phyloP scores from a whole-genome alignment of 1,140 invertebrate species.

The Drosophila tsacasi region DNA sequence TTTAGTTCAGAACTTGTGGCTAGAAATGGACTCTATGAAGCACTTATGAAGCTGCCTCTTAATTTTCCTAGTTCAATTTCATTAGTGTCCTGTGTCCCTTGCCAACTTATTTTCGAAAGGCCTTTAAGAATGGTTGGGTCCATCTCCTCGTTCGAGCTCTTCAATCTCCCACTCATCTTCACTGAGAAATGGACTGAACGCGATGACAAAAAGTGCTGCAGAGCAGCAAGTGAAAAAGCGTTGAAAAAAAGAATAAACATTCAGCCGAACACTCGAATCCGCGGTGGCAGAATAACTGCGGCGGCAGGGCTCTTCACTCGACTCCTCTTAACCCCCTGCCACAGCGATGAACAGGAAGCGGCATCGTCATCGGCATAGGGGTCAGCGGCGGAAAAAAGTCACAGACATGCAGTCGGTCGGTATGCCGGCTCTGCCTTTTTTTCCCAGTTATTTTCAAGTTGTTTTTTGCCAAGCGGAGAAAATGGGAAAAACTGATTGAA shows the following conservation, averaged over 20 bases:
- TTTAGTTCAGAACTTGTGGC: background rate
- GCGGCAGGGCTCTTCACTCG: background rate
- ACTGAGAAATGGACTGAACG: conserved; percentile 67
- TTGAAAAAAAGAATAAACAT: conserved; percentile 43
- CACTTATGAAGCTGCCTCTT: background rate
- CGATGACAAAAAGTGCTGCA: conserved; percentile 37
- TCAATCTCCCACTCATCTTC: conserved; percentile 69
- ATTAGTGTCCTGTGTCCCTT: background rate
- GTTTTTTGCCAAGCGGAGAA: conserved; percentile 60
- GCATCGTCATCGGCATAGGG: conserved; percentile 29
- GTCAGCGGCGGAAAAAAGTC: conserved; percentile 52
- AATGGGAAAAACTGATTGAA: conserved; percentile 81
- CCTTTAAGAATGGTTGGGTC: conserved; percentile 42
- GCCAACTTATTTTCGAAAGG: conserved; percentile 45
- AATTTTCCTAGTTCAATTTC: conserved; percentile 21
- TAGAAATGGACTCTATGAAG: background rate
- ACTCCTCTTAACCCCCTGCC: conserved; percentile 12
- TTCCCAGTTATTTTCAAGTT: conserved; percentile 65
- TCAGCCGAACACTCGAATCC: conserved; percentile 69
- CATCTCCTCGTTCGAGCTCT: conserved; percentile 41
- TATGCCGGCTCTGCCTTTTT: conserved; percentile 29
- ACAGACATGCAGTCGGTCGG: conserved; percentile 57
- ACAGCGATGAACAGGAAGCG: conserved; percentile 16
- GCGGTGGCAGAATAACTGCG: conserved; percentile 51
- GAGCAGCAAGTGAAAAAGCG: conserved; percentile 12